Conservation (phyloP, 2,113 vertebrate genomes). For the Verasper variegatus region DNA sequence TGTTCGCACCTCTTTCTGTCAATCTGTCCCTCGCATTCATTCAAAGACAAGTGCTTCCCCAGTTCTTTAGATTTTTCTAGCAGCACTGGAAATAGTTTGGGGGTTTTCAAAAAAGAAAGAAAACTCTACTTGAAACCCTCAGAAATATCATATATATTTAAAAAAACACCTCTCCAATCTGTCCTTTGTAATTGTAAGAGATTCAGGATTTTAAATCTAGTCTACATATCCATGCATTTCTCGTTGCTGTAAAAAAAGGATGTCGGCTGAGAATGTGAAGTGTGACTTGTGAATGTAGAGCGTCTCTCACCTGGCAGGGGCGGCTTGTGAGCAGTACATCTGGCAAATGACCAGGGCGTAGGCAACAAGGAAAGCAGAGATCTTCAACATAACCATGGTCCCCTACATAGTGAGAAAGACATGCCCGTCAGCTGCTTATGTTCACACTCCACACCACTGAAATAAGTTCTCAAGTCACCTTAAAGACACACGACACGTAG, state of each 20-base stretch:
- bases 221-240: background rate
- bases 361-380: slow-evolving; percentile 90
- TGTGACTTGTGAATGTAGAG: background rate
- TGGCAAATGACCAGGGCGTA: slow-evolving; percentile 93
- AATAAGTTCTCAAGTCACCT: background rate
- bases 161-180: background rate
- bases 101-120: too few relatives aligned
- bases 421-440: slow-evolving; percentile 35
- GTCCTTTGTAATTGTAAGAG: background rate
- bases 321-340: slow-evolving; percentile 90
- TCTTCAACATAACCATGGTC: slow-evolving; percentile 92
- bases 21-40: too few relatives aligned
- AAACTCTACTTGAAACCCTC: too few relatives aligned
- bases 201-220: background rate
- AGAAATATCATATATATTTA: too few relatives aligned
- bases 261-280: background rate
- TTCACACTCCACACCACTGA: slow-evolving; percentile 4
- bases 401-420: slow-evolving; percentile 72
- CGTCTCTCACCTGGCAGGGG: slow-evolving; percentile 91
- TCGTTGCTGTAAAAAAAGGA: background rate
- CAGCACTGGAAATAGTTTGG: too few relatives aligned
- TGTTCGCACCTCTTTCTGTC: too few relatives aligned
- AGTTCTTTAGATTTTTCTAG: too few relatives aligned
- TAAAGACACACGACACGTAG: background rate
- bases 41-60: too few relatives aligned